Evolutionary conservation across 92 coral and sea anemone species (phyloP).

Genomic region (Actinernus sp.): DNA sequence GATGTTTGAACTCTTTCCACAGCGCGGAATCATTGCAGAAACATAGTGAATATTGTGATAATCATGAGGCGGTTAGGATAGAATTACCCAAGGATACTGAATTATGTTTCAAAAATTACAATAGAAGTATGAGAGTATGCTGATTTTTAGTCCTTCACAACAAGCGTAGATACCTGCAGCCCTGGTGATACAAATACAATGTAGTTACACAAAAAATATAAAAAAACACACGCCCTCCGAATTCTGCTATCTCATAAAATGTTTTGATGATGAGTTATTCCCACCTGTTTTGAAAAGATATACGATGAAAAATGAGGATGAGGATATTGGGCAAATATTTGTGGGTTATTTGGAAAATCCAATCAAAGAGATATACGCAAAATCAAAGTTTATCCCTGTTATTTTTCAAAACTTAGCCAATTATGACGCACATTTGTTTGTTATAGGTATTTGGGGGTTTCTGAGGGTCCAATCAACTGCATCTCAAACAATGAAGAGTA

Average conservation of each 20-base stretch:
- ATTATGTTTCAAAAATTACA: slow-evolving; percentile 14
- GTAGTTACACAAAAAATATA: too few relatives aligned
- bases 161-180: neutral
- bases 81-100: slow-evolving; percentile 48
- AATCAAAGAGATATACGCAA: slow-evolving; percentile 32
- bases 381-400: slow-evolving; percentile 51
- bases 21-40: slow-evolving; percentile 11
- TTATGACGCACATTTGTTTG: slow-evolving; percentile 59
- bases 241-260: slow-evolving; percentile 25
- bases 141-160: slow-evolving; percentile 58
- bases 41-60: slow-evolving; percentile 9
- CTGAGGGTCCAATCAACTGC: slow-evolving; percentile 43
- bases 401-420: slow-evolving; percentile 55
- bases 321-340: slow-evolving; percentile 42
- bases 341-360: slow-evolving; percentile 12
- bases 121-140: slow-evolving; percentile 42
- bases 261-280: slow-evolving; percentile 31
- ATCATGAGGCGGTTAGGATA: slow-evolving; percentile 3
- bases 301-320: slow-evolving; percentile 42
- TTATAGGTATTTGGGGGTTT: slow-evolving; percentile 38
- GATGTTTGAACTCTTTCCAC: slow-evolving; percentile 24
- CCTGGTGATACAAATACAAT: slow-evolving; percentile 19
- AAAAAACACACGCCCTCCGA: slow-evolving; percentile 54
- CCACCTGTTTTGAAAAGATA: slow-evolving; percentile 20
- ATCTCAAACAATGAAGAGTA: slow-evolving; percentile 67